Evolutionary conservation across 1,140 invertebrate genomes (phyloP), one percentile per base, ranked within the genome.

Genomic region (Proctacanthus coquilletti): DNA sequence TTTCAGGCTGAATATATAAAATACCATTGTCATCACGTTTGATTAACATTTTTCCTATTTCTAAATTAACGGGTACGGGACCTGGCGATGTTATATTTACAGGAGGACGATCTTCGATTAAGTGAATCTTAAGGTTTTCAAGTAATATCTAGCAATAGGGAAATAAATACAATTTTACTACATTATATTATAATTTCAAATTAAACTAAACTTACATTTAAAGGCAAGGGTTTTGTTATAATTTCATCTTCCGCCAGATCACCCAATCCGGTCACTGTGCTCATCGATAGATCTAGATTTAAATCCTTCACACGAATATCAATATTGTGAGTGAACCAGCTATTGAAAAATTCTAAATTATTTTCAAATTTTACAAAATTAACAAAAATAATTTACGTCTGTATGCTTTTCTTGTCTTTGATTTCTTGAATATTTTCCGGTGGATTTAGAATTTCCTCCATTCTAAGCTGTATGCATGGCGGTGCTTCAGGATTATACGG

Each of bases 161-260:
- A 27, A 33, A 13, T 14, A 18, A 34, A 34, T 34, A 18, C 3
- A 4, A 35, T 19, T 35, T 35, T n/a, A 35, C 8, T 10, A 34
- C 5, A 10, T 34, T 34, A 10, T 5, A 9, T 19, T 21, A 21
- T n/a, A 10, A 35, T 35, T 35, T 18, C 5, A 23, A 27, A 23
- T 37, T 27, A 23, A 6, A 37, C 9, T 29, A 31, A 45, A 45
- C 50, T 53, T 55, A 88, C 77, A 61, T 84, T 70, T 43, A 88
- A 64, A 2, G 85, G 85, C 58, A 91, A 71, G 1, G 81, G 78
- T 41, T 72, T 72, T 1, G 75, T 70, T 20, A 84, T 66, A 20
- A 85, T 71, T 65, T 91, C 86, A 63, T 93, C 86, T 54, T 91
- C 85, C 4, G 81, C 66, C 31, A 92, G 71, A 54, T 89, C 86